Percentiles rank a stretch among this genome's conserved stretches.
phyloP scores from a whole-genome alignment of 1,140 invertebrate genomes.

The Drosophila sulfurigaster region DNA sequence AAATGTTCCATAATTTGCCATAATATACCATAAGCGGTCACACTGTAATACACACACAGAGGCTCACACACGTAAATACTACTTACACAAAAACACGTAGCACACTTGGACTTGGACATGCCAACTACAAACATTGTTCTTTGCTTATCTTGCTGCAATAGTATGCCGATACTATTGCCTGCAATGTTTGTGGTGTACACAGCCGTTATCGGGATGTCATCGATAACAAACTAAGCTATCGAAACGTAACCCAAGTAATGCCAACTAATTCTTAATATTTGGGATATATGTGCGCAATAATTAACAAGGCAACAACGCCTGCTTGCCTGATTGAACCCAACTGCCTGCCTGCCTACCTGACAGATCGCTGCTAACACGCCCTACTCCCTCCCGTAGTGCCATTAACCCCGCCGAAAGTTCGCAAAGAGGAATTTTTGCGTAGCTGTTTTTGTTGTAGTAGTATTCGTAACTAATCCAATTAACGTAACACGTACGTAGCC shows the following conservation, averaged over 20 bases:
- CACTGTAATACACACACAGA: not conserved
- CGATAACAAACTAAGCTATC: no score
- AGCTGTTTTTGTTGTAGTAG: not conserved
- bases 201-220: not conserved
- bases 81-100: not conserved
- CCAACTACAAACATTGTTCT: conserved; percentile 14
- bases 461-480: conserved; percentile 36
- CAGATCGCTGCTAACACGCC: conserved; percentile 12
- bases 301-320: conserved; percentile 17
- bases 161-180: conserved; percentile 7
- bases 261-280: conserved; percentile 16
- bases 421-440: not conserved
- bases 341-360: conserved; percentile 3
- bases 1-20: no score
- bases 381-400: conserved; percentile 10
- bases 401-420: conserved; percentile 6
- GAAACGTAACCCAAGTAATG: conserved; percentile 18
- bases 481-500: conserved; percentile 17
- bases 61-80: not conserved
- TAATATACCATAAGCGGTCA: not conserved
- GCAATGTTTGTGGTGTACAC: conserved; percentile 13
- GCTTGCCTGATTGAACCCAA: conserved; percentile 19
- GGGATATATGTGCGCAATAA: conserved; percentile 15
- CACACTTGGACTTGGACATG: conserved; percentile 9
- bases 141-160: not conserved